Conservation (phyloP, 2,888 invertebrate species). For the Cantharis flavilabris region DNA sequence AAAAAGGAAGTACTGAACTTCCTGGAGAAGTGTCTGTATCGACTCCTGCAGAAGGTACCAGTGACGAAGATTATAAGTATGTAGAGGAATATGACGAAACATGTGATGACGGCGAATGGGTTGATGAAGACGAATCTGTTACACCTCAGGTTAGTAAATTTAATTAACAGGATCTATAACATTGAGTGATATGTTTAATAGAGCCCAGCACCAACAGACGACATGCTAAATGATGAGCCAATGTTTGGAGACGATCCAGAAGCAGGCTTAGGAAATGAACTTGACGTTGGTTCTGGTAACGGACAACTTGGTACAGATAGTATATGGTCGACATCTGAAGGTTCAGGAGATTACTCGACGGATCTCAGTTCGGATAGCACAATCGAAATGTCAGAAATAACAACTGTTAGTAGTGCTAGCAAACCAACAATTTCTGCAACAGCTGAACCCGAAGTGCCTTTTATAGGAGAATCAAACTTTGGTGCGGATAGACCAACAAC, state of each 20-base stretch:
- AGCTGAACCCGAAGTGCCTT: background rate
- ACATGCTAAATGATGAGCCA: slow-evolving; percentile 9
- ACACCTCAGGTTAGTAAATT: slow-evolving; percentile 2
- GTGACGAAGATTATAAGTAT: slow-evolving; percentile 58
- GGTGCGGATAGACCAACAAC: slow-evolving; percentile 13
- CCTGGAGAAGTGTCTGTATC: background rate
- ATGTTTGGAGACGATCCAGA: slow-evolving; percentile 19
- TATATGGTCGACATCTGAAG: slow-evolving; percentile 26
- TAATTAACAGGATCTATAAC: background rate
- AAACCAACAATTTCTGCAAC: slow-evolving; percentile 14
- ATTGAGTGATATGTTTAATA: background rate
- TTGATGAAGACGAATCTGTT: slow-evolving; percentile 52
- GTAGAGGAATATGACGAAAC: slow-evolving; percentile 59
- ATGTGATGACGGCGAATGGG: slow-evolving; percentile 60
- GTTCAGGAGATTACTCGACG: slow-evolving; percentile 32
- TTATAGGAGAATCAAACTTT: slow-evolving; percentile 10
- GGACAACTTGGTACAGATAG: slow-evolving; percentile 27
- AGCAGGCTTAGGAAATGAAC: background rate
- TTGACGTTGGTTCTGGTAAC: slow-evolving; percentile 45
- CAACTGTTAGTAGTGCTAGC: slow-evolving; percentile 21
- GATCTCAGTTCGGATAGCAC: slow-evolving; percentile 7
- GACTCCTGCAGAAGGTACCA: slow-evolving; percentile 4
- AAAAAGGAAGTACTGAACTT: background rate
- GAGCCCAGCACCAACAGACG: background rate
- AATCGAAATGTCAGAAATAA: slow-evolving; percentile 4